Evolutionary conservation across 2,888 invertebrate species (phyloP).

Genomic region (Herminia tarsipennalis): DNA sequence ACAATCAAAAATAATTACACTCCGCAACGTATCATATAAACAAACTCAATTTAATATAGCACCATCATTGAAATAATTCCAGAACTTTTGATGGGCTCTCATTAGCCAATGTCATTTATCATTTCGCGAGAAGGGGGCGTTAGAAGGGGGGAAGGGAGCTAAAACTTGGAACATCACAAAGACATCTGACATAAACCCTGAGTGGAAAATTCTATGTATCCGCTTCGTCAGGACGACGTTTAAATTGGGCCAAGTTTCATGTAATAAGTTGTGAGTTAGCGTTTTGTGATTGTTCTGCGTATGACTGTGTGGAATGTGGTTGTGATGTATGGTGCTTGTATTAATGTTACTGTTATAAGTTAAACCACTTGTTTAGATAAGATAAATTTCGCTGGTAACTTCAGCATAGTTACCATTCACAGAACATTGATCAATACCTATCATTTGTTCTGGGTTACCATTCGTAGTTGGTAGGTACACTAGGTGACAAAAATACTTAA

Average conservation of each 20-base stretch:
- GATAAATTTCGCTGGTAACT: no score
- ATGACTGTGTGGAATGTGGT: no score
- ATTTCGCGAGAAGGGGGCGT: slow-evolving; percentile 27
- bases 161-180: slow-evolving; percentile 46
- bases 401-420: no score
- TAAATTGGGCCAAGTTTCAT: slow-evolving; percentile 34
- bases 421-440: no score
- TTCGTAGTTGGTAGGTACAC: no score
- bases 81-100: slow-evolving; percentile 56
- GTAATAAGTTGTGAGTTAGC: slow-evolving; percentile 24
- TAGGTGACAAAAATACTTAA: no score
- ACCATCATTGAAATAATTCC: slow-evolving; percentile 57
- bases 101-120: slow-evolving; percentile 57
- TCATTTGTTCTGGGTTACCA: no score
- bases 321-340: no score
- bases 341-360: no score
- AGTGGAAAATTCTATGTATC: slow-evolving; percentile 51
- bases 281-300: slow-evolving; percentile 5
- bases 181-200: slow-evolving; percentile 52
- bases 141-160: not conserved
- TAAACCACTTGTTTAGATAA: no score
- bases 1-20: not conserved
- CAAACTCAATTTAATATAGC: slow-evolving; percentile 28
- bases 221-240: slow-evolving; percentile 34
- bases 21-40: slow-evolving; percentile 16